Evolutionary conservation across 2,113 vertebrate genomes (phyloP), one percentile per base, ranked within the genome.

Genomic region (Hippoglossus stenolepis): DNA sequence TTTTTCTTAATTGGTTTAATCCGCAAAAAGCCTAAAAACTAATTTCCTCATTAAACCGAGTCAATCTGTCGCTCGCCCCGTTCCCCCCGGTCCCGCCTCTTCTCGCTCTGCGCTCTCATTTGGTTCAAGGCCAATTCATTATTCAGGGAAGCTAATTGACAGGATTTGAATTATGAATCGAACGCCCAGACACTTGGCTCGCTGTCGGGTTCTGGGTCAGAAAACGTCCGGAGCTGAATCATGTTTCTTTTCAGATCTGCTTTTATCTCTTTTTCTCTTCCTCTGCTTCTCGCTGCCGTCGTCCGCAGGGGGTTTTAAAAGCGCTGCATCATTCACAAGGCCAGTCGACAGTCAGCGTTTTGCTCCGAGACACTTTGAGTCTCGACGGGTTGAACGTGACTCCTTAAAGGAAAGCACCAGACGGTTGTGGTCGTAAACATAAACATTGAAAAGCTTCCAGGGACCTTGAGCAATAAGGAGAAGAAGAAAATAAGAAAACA

Each of bases 71-170:
- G 64, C 23, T 5, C 11, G 15, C 76, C 59, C 49, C 1, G 15
- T 24, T 8, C 23, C 26, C 23, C 26, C 63, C 70, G 59, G 15
- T 63, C 65, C 47, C 47, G 57, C 58, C 67, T 14, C 18, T 13
- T 1, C n/a, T 20, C 26, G n/a, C 15, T 31, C 58, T 12, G 14
- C 1, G 53, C 56, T 60, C 72, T 75, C 67, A 70, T 71, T 74
- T 77, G 61, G 51, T 71, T 53, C 43, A 51, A 54, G 23, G 72
- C 57, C 83, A 80, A 76, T 85, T 85, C 23, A 69, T 79, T 85
- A 83, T 47, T 38, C 78, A 76, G 65, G 35, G 63, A 51, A 70
- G 31, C 78, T 68, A 85, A 85, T 70, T 65, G 75, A 76, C 73
- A 15, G 66, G 63, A 28, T 45, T 49, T 79, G 24, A 80, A 83